These are phyloP conservation scores for Callyntrura guangdongensis DNA, from an alignment of 2,888 invertebrate genomes.

Conservation along the genomic window DNA sequence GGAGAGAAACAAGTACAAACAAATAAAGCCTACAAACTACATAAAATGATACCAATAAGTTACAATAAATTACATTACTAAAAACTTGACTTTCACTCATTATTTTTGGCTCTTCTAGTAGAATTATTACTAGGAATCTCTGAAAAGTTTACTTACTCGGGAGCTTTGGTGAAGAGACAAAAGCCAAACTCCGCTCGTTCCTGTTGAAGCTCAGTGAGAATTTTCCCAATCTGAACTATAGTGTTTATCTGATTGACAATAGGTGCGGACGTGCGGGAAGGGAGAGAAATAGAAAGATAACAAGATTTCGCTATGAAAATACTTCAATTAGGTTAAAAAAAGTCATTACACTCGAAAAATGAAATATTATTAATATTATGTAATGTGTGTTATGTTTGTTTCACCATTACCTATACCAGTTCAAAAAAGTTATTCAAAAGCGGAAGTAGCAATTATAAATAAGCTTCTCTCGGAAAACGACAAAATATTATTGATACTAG, in stretches of 20 bases:
- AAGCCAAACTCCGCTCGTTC: conserved; percentile 86
- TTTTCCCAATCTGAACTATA: conserved; percentile 87
- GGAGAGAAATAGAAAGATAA: neutral
- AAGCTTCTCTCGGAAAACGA: too few species aligned
- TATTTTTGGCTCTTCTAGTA: conserved; percentile 4
- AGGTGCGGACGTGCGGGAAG: too few species aligned
- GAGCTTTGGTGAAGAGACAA: conserved; percentile 79
- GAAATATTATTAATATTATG: neutral
- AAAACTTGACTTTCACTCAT: conserved; percentile 26
- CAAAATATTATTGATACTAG: too few species aligned
- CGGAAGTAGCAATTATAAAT: too few species aligned
- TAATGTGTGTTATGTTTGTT: neutral
- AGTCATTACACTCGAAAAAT: neutral
- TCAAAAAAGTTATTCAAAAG: neutral
- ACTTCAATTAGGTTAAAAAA: conserved; percentile 3
- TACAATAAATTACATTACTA: neutral
- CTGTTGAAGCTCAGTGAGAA: conserved; percentile 87
- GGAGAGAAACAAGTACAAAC: neutral
- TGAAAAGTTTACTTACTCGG: conserved; percentile 67
- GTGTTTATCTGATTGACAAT: conserved; percentile 86
- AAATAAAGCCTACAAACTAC: neutral
- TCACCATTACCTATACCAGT: neutral
- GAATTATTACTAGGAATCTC: conserved; percentile 1
- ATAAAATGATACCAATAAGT: neutral
- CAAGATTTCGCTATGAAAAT: neutral